phyloP scores from a whole-genome alignment of 1,140 invertebrate species.

The Monomorium pharaonis region DNA sequence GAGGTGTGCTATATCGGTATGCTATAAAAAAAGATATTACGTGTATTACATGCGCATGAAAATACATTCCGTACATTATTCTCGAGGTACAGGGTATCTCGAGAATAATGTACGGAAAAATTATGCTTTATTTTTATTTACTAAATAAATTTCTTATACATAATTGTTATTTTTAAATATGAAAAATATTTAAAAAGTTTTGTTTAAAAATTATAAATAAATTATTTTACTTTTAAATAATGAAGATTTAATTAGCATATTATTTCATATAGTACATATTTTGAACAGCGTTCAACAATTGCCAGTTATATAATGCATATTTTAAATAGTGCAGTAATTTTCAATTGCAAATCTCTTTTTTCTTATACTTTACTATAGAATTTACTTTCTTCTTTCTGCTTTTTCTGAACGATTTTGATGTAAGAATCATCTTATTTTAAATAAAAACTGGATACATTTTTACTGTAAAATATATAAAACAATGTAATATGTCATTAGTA shows the following conservation, averaged over 20 bases:
- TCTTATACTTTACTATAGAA: not conserved
- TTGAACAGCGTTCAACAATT: not conserved
- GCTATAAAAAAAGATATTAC: slow-evolving; percentile 19
- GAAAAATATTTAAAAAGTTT: not conserved
- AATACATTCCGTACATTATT: not conserved
- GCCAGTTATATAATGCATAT: not conserved
- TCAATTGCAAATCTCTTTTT: not conserved
- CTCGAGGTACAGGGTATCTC: not conserved
- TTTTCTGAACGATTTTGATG: not conserved
- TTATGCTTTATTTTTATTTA: not conserved
- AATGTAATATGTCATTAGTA: not conserved
- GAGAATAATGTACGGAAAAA: too few relatives aligned
- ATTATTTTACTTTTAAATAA: not conserved
- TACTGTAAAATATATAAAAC: not conserved
- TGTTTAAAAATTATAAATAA: not conserved
- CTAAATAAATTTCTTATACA: not conserved
- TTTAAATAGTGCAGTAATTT: not conserved
- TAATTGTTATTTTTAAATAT: not conserved
- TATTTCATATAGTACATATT: not conserved
- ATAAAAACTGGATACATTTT: not conserved
- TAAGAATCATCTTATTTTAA: not conserved
- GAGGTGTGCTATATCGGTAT: not conserved
- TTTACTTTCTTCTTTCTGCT: not conserved
- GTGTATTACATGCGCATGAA: not conserved
- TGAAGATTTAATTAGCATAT: not conserved